Evolutionary conservation across 2,888 invertebrate genomes (phyloP).

Genomic region (Alloplasta piceator): DNA sequence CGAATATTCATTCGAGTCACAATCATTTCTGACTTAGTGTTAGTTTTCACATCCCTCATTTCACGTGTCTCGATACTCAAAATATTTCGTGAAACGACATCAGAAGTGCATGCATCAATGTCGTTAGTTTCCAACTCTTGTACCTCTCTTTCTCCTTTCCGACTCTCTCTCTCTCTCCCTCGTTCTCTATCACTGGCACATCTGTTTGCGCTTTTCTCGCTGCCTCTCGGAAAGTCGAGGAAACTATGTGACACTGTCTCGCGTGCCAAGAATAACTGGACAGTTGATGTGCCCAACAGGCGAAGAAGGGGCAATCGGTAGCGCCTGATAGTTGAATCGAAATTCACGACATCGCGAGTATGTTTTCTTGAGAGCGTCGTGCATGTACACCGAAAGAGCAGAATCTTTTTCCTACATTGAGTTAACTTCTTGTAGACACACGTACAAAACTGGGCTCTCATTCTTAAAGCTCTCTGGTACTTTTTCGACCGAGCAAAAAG

Average conservation of each 20-base stretch:
- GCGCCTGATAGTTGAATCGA: conserved; percentile 65
- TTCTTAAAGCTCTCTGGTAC: conserved; percentile 2
- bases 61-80: too few species aligned
- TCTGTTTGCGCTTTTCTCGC: not conserved
- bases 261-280: conserved; percentile 65
- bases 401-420: conserved; percentile 11
- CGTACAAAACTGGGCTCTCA: not conserved
- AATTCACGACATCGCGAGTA: conserved; percentile 48
- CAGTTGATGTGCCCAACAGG: conserved; percentile 55
- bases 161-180: conserved; percentile 9
- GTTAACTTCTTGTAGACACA: conserved; percentile 1
- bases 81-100: not conserved
- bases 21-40: too few species aligned
- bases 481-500: conserved; percentile 41
- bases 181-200: not conserved
- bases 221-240: conserved; percentile 36
- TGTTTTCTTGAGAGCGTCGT: conserved; percentile 39
- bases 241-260: conserved; percentile 62
- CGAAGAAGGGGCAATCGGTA: conserved; percentile 5
- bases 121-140: not conserved
- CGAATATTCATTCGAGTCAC: too few species aligned
- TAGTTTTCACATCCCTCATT: too few species aligned
- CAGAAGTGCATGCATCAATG: not conserved
- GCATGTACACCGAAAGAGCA: not conserved
- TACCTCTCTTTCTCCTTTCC: conserved; percentile 4